Base-by-base conservation (phyloP, 2,888 invertebrate species). In the Muschampia plurimacula region DNA sequence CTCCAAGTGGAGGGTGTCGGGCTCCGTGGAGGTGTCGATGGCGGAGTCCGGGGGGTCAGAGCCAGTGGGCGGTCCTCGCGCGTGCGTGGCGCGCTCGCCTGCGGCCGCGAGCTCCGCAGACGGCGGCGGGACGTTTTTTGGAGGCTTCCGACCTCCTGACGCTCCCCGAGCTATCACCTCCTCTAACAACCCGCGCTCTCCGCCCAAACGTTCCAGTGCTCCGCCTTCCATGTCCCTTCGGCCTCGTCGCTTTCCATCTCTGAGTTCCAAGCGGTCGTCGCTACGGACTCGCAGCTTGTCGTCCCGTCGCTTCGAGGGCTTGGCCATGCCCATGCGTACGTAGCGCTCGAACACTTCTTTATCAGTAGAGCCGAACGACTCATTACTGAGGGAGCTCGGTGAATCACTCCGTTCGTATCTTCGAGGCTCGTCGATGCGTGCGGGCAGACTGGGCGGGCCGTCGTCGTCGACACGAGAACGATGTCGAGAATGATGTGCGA, bases 81-180 rank as follows among this genome's bases (percentile, higher is more conserved):
- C 90, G 89, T 84, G 82, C 79, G 82, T 82, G 79, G 82, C 85
- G 87, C 79, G 85, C 85, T 82, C 93, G 92, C 86, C 93, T 92
- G 90, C 93, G 91, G 86, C 86, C 88, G 95, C 95, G 95, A 89
- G 93, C 88, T 87, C 92, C 95, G 95, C 96, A 96, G 96, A 95
- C 96, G 97, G 96, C 96, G 95, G 95, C 93, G 90, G 94, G 92
- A 89, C 96, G 97, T 97, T 97, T 97, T 97, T 97, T 97, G 96
- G 82, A 90, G 64, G 36, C 10, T 77, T 75, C 5, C 64, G 57
- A n/a, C 57, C 28, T 10, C 9, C 22, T 9, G 22, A 72, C 74
- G 78, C 91, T 15, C 96, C 97, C 0, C 95, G 95, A 57, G 95
- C 96, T 75, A 97, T 97, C 72, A 96, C 96, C 81, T 96, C 96